phyloP scores from a whole-genome alignment of 2,113 vertebrate genomes.

The Myodes glareolus region DNA sequence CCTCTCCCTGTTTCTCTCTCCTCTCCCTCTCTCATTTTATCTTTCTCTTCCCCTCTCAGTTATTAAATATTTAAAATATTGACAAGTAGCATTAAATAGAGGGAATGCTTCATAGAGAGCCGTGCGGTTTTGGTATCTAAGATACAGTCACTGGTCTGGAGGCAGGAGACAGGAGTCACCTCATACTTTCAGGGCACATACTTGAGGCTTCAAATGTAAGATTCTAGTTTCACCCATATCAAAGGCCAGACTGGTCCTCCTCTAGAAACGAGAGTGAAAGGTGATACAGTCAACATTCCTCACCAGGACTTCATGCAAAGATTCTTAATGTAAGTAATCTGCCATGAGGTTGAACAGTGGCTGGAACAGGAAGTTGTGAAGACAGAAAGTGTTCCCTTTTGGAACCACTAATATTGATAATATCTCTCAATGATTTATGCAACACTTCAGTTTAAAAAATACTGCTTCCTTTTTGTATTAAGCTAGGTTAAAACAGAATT shows the following conservation, averaged over 20 bases:
- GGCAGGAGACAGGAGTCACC: background rate
- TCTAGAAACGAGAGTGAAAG: background rate
- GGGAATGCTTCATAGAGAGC: background rate
- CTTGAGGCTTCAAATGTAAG: background rate
- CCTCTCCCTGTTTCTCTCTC: background rate
- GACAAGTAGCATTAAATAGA: background rate
- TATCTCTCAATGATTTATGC: accelerated
- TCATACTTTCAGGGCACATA: background rate
- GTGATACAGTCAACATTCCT: background rate
- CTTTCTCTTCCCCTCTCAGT: no score
- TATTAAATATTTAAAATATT: background rate
- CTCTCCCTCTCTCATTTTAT: background rate
- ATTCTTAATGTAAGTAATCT: background rate
- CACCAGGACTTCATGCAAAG: background rate
- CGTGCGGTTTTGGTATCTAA: background rate
- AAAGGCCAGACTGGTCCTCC: background rate
- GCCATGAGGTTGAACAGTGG: background rate
- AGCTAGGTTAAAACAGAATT: slow-evolving; percentile 12
- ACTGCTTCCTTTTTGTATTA: background rate
- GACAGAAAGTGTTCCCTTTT: background rate
- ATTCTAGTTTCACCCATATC: background rate
- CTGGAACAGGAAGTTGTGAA: background rate
- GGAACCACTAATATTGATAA: background rate
- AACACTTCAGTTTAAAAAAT: background rate
- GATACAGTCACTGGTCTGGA: background rate